Conservation (phyloP, 2,888 invertebrate species). For the Lamellibrachia satsuma region DNA sequence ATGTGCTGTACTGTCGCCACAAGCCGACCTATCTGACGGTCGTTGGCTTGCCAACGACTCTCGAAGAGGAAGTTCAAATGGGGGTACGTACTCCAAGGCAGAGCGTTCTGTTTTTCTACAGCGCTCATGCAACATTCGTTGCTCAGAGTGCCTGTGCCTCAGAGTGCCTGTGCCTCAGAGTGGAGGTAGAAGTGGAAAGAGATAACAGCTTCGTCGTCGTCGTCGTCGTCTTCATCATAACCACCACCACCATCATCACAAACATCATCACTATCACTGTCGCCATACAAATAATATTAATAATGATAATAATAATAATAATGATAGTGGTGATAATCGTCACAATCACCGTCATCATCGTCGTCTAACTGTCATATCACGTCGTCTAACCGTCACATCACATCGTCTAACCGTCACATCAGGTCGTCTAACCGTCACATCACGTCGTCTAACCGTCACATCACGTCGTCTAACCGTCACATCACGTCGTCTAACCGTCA, state of each 20-base stretch:
- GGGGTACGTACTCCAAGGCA: neutral
- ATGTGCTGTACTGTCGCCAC: conserved; percentile 14
- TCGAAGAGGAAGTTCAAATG: neutral
- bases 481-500: neutral
- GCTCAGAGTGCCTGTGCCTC: too few relatives aligned
- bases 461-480: neutral
- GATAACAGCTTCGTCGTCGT: too few relatives aligned
- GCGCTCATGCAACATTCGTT: too few relatives aligned
- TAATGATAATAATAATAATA: neutral
- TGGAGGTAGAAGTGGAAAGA: too few relatives aligned
- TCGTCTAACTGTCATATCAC: neutral
- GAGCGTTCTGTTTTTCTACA: too few relatives aligned
- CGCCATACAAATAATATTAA: neutral
- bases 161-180: too few relatives aligned
- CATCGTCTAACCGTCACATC: neutral
- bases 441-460: too few relatives aligned
- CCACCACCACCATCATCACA: neutral
- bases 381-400: neutral
- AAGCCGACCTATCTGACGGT: neutral
- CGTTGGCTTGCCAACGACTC: neutral
- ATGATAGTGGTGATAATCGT: neutral
- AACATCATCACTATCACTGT: neutral
- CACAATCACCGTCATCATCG: neutral
- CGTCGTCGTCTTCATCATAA: too few relatives aligned
- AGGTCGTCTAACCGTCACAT: too few relatives aligned